phyloP scores from a whole-genome alignment of 2,797 vertebrate species.

The Merluccius polli region DNA sequence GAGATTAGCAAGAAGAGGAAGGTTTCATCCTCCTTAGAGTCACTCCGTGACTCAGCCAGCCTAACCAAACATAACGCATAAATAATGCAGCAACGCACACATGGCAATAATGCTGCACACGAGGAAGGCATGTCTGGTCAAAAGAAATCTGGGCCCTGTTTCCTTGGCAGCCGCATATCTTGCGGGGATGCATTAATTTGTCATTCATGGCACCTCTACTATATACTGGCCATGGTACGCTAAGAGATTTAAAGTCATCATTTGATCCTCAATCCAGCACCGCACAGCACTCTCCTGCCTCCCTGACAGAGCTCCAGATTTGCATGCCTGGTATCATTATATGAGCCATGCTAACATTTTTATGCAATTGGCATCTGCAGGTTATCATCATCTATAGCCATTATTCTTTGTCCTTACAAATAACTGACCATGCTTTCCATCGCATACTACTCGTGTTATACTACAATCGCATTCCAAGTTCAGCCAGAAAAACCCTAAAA shows the following conservation, averaged over 20 bases:
- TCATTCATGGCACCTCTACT: neutral
- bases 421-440: neutral
- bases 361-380: neutral
- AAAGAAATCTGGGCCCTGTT: neutral
- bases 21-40: neutral
- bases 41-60: conserved; percentile 12
- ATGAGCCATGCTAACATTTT: neutral
- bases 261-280: neutral
- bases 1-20: conserved; percentile 4
- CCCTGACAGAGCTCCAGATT: neutral
- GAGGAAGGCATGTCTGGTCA: conserved; percentile 3
- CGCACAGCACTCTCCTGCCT: neutral
- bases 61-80: conserved; percentile 10
- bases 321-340: neutral
- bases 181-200: neutral
- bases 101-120: neutral
- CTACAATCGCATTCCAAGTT: neutral
- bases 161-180: neutral
- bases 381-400: neutral
- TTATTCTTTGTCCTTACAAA: neutral
- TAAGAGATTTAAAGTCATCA: neutral
- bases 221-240: neutral
- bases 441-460: neutral
- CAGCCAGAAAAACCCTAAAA: neutral
- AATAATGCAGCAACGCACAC: neutral